phyloP scores from a whole-genome alignment of 30 jellyfish, hydroid and myxozoan genomes.

The Sanderia malayensis region DNA sequence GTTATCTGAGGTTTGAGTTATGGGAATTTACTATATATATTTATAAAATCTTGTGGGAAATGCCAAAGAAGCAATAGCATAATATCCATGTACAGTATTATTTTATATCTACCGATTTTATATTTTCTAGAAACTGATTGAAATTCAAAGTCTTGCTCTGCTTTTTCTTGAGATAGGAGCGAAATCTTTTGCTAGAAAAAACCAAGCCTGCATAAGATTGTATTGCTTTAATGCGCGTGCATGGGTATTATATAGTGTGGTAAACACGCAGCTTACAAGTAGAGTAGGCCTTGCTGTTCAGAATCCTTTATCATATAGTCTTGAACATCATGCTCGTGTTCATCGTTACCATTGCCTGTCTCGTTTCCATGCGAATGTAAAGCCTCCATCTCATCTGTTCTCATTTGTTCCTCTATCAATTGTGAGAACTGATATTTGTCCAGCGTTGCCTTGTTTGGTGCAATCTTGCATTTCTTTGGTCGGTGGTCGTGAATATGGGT shows the following conservation, averaged over 20 bases:
- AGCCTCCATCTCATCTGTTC: conserved; percentile 17
- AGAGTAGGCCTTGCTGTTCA: neutral
- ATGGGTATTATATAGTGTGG: neutral
- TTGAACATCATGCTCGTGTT: conserved; percentile 42
- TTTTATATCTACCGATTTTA: neutral
- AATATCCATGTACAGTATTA: neutral
- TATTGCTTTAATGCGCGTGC: neutral
- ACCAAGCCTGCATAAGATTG: neutral
- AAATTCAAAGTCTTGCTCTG: conserved; percentile 38
- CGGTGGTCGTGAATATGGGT: conserved; percentile 43
- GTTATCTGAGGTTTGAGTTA: too few relatives aligned
- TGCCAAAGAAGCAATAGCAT: neutral
- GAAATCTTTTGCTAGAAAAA: conserved; percentile 8
- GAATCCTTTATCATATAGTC: neutral
- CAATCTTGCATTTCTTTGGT: conserved; percentile 38
- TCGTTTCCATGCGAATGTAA: conserved; percentile 19
- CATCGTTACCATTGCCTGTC: conserved; percentile 39
- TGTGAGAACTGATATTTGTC: conserved; percentile 41
- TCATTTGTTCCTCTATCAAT: conserved; percentile 29
- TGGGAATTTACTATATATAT: neutral
- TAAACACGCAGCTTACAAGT: conserved; percentile 19
- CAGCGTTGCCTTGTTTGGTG: conserved; percentile 40
- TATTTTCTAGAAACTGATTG: conserved; percentile 32
- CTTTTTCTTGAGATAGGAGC: conserved; percentile 11
- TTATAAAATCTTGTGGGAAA: neutral